Base-by-base conservation (phyloP, 1,140 invertebrate genomes). In the Sweltsa coloradensis region DNA sequence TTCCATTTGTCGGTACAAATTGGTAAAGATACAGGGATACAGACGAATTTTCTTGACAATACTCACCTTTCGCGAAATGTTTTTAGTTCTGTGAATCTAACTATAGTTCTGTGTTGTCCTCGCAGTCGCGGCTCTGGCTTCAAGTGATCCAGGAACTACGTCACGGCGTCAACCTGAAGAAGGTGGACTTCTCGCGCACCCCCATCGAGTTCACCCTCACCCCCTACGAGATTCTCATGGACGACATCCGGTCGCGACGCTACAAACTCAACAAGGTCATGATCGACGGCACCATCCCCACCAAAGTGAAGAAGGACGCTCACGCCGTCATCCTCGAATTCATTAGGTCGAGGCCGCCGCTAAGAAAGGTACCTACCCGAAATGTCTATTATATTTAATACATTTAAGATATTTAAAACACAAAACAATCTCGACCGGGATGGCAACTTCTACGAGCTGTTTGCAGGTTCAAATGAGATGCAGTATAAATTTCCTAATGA, bases 201-300 rank as follows among this genome's bases (percentile, higher is more conserved):
- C 72, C 79, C 34, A 75, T 86, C 46, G 91, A 96, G 66, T 97
- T 85, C 65, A 89, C 95, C 65, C 65, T 96, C 51, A 97, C 93
- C n/a, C 93, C 93, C 5, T 96, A 95, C 63, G 93, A 97, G 70
- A 94, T 94, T 58, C 72, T 97, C 11, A 92, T 97, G 83, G 89
- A 97, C 58, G 93, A 97, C 60, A 97, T 97, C 53, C 70, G 90
- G 54, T 83, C 85, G 21, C 79, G 86, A 56, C 76, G 47, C 14
- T 49, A 49, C 40, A 49, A 49, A 25, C 67, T 86, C 44, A 76
- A 78, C 55, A 86, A 87, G 66, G 83, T 80, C 49, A 79, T 79
- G 78, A 73, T 89, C 1, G 84, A 91, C 63, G 85, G 85, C 26
- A 78, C 81, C 63, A 80, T 91, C 60, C 86, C 87, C 36, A 50